phyloP scores from a whole-genome alignment of 2,888 invertebrate species.

The Aspidiotus rigidus region DNA sequence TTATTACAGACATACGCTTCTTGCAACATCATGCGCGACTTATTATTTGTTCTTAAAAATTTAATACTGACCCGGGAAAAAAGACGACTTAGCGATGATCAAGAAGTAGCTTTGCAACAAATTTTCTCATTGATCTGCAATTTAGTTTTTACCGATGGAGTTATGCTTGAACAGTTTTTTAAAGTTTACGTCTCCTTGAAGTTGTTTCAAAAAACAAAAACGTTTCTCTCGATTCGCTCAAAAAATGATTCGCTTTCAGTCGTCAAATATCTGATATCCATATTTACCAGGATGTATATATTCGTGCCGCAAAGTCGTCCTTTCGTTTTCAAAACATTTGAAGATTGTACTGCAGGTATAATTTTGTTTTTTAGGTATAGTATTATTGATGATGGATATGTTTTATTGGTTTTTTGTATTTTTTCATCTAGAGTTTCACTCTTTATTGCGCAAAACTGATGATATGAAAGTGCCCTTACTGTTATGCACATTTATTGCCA shows the following conservation, averaged over 20 bases:
- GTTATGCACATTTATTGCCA: slow-evolving; percentile 13
- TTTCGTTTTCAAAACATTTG: background rate
- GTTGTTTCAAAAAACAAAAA: slow-evolving; percentile 13
- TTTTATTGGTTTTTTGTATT: background rate
- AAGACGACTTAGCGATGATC: background rate
- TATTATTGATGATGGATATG: background rate
- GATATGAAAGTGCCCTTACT: background rate
- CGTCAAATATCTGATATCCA: slow-evolving; percentile 16
- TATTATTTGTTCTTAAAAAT: slow-evolving; percentile 8
- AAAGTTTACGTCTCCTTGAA: background rate
- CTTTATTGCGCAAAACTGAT: slow-evolving; percentile 8
- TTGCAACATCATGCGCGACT: slow-evolving; percentile 11
- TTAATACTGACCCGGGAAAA: background rate
- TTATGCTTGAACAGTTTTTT: slow-evolving; percentile 15
- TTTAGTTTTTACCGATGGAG: slow-evolving; percentile 4
- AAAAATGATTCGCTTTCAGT: slow-evolving; percentile 17
- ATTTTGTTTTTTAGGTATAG: background rate
- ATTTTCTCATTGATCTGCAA: slow-evolving; percentile 10
- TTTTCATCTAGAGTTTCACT: slow-evolving; percentile 4
- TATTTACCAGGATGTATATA: slow-evolving; percentile 10
- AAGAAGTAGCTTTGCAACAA: slow-evolving; percentile 19
- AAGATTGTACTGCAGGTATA: slow-evolving; percentile 9
- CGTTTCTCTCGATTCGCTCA: slow-evolving; percentile 4
- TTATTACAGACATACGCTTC: slow-evolving; percentile 13
- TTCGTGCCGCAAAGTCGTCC: slow-evolving; percentile 9